Evolutionary conservation across 2,888 invertebrate genomes (phyloP).

Genomic region (Scaptomyza parva): DNA sequence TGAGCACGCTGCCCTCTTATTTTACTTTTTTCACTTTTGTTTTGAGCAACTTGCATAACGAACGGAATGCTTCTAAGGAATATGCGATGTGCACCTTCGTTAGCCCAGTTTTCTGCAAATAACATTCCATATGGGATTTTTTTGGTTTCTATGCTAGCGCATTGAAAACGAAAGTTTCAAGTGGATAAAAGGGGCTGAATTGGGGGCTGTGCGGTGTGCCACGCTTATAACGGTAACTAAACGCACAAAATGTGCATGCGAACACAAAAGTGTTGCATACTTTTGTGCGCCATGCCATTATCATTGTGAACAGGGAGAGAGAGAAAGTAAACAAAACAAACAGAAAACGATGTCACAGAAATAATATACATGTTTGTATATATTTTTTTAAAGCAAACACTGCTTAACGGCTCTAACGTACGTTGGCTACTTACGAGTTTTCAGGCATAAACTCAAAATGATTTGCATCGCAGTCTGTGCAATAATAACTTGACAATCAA

Average conservation of each 20-base stretch:
- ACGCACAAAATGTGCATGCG: slow-evolving; percentile 34
- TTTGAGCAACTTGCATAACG: slow-evolving; percentile 13
- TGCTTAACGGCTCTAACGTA: neutral
- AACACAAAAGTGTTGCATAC: slow-evolving; percentile 50
- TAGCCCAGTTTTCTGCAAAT: slow-evolving; percentile 52
- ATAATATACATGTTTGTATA: neutral
- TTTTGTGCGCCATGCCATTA: slow-evolving; percentile 30
- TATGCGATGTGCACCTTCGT: slow-evolving; percentile 48
- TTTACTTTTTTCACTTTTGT: slow-evolving; percentile 3
- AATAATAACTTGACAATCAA: neutral
- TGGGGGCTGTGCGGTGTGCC: neutral
- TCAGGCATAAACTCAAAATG: neutral
- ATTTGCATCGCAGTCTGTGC: neutral
- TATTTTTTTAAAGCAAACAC: neutral
- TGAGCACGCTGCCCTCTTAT: slow-evolving; percentile 13
- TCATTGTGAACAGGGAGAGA: too few species aligned
- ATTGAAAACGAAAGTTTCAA: slow-evolving; percentile 64
- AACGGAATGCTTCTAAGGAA: slow-evolving; percentile 31
- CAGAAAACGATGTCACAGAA: neutral
- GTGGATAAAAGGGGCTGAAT: slow-evolving; percentile 23
- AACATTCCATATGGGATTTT: slow-evolving; percentile 24
- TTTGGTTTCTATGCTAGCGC: slow-evolving; percentile 39
- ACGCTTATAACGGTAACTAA: slow-evolving; percentile 29
- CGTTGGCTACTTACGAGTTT: neutral
- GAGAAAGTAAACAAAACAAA: neutral